A percentile compares a stretch with the other conserved stretches of the same genome.
Conservation (phyloP, 2,888 invertebrate species). For the Melipona bicolor region DNA sequence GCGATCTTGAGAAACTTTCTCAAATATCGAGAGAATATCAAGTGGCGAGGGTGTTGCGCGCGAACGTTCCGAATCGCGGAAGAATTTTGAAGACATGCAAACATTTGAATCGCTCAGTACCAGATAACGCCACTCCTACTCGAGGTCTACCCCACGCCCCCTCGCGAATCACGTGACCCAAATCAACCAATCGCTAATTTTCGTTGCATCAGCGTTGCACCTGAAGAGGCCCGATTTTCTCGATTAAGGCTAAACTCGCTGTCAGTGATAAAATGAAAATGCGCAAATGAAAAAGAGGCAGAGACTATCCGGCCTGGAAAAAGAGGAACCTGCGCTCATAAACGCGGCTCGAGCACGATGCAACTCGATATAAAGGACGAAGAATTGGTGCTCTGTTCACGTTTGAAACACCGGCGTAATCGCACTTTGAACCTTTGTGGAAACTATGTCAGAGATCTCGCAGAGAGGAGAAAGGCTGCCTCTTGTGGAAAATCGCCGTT, state of each 20-base stretch:
- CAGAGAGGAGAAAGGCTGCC: too few relatives aligned
- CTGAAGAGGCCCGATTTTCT: too few relatives aligned
- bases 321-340: constrained; percentile 66
- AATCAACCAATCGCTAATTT: too few relatives aligned
- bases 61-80: constrained; percentile 37
- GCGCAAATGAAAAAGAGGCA: constrained; percentile 51
- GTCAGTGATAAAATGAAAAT: constrained; percentile 74
- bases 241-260: too few relatives aligned
- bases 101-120: too few relatives aligned
- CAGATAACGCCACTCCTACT: too few relatives aligned
- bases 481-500: neutral
- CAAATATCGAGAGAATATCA: neutral
- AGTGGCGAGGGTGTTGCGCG: neutral
- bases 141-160: too few relatives aligned
- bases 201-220: too few relatives aligned
- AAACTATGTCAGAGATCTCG: constrained; percentile 51
- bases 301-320: constrained; percentile 31
- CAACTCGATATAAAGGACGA: constrained; percentile 40
- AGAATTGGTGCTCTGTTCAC: constrained; percentile 26
- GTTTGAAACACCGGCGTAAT: constrained; percentile 50
- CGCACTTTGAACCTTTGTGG: constrained; percentile 62
- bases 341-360: constrained; percentile 59
- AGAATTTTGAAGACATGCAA: too few relatives aligned
- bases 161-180: too few relatives aligned
- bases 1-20: constrained; percentile 9